Evolutionary conservation across 2,888 invertebrate genomes (phyloP).

Genomic region (Biston stratarius): DNA sequence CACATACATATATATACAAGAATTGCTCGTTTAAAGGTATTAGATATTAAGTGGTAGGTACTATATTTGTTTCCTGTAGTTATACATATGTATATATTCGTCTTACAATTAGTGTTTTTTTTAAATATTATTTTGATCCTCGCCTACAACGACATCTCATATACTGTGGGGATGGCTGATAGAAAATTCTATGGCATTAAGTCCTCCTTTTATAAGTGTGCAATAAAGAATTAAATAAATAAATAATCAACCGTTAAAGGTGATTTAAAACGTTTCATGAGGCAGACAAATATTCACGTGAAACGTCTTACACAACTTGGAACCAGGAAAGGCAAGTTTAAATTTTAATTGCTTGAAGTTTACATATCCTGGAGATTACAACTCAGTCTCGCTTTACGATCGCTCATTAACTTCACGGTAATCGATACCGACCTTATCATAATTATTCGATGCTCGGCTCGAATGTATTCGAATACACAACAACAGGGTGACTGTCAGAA

Average conservation of each 20-base stretch:
- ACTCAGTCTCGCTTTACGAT: slow-evolving; percentile 42
- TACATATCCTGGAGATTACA: slow-evolving; percentile 34
- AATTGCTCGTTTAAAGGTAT: too few species aligned
- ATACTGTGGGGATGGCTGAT: too few species aligned
- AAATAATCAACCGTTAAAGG: neutral
- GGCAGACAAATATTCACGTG: neutral
- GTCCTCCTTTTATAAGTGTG: too few species aligned
- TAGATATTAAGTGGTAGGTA: too few species aligned
- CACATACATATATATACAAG: too few species aligned
- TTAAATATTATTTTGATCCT: too few species aligned
- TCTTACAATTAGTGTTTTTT: too few species aligned
- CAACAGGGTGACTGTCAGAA: slow-evolving; percentile 53
- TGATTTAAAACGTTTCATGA: neutral
- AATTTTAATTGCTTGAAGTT: slow-evolving; percentile 43
- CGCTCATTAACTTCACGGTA: slow-evolving; percentile 73
- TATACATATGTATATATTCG: too few species aligned
- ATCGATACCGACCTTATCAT: slow-evolving; percentile 70
- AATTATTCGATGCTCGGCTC: slow-evolving; percentile 61
- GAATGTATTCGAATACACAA: slow-evolving; percentile 40
- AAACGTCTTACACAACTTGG: slow-evolving; percentile 8
- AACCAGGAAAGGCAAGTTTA: slow-evolving; percentile 29
- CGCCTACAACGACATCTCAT: too few species aligned
- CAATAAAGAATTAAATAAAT: neutral
- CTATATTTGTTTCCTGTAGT: too few species aligned
- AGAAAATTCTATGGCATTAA: too few species aligned